Evolutionary conservation across 2,797 vertebrate species (phyloP), one percentile per base, ranked within the genome.

Genomic region (Lutra lutra): DNA sequence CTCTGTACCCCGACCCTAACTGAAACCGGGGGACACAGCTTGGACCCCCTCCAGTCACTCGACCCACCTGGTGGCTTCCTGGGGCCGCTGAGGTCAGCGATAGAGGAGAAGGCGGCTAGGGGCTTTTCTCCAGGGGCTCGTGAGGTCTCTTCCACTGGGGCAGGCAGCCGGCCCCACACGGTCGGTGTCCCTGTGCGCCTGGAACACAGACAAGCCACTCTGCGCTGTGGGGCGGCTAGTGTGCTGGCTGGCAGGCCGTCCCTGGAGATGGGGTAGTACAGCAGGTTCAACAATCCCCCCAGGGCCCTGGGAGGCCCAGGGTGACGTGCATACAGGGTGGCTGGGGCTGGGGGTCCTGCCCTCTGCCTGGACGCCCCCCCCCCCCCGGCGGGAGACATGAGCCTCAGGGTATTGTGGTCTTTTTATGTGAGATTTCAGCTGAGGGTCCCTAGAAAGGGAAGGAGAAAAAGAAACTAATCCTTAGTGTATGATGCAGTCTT

Each of bases 61-160:
- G 3, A n/a, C 38, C 25, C 8, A 8, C 43, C 4, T 2, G 0
- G 0, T 4, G 46, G 20, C 4, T 3, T 25, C n/a, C 64, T 14
- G 64, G 54, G 25, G 29, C 46, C 27, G 11, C 56, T 20, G 20
- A 6, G 62, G 32, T 62, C 13, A 1, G 10, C 7, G 1, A 6
- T 2, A 27, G 7, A 46, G 6, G 21, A 48, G 56, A 12, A 14
- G 25, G 82, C 15, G 12, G 35, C 35, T 0, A 0, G 43, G 73
- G 8, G 43, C 58, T 66, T 46, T 21, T 11, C 35, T 38, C 66
- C 43, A 9, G 27, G 32, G 40, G 23, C 0, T 1, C 5, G 5
- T 0, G 54, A 9, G 56, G 46, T 3, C 17, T 0, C 27, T 32
- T n/a, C 85, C 40, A 2, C 27, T 0, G 10, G 43, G 48, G 35